Evolutionary conservation across 2,888 invertebrate species (phyloP).

Genomic region (Acanthosepion lycidas): DNA sequence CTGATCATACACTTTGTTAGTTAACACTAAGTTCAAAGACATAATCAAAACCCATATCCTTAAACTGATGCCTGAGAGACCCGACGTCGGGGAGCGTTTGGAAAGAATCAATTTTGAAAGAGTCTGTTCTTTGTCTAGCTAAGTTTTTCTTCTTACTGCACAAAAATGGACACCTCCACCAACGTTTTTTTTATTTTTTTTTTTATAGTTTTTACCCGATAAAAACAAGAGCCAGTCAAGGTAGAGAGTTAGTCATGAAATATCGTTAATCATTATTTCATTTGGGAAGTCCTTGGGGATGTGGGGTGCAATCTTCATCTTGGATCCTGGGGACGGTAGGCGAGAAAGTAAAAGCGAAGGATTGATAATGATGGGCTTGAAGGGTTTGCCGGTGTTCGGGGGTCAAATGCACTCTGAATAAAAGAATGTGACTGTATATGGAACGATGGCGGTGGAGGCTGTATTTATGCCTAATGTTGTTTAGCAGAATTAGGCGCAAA

Average conservation of each 20-base stretch:
- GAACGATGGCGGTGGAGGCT: background rate
- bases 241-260: background rate
- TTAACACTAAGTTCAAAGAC: too few species aligned
- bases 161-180: background rate
- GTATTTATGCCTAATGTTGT: background rate
- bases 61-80: too few species aligned
- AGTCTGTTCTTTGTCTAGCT: background rate
- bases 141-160: background rate
- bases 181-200: background rate
- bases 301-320: background rate
- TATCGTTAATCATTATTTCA: background rate
- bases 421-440: background rate
- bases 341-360: too few species aligned
- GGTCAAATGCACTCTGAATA: background rate
- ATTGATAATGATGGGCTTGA: background rate
- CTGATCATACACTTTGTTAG: too few species aligned
- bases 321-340: background rate
- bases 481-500: background rate
- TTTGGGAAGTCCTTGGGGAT: background rate
- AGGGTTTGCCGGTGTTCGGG: background rate
- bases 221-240: too few species aligned
- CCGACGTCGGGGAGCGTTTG: too few species aligned
- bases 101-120: background rate
- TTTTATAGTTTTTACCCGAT: too few species aligned
- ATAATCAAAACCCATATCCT: too few species aligned